Conservation (phyloP, 2,113 vertebrate genomes). For the Takifugu bimaculatus region DNA sequence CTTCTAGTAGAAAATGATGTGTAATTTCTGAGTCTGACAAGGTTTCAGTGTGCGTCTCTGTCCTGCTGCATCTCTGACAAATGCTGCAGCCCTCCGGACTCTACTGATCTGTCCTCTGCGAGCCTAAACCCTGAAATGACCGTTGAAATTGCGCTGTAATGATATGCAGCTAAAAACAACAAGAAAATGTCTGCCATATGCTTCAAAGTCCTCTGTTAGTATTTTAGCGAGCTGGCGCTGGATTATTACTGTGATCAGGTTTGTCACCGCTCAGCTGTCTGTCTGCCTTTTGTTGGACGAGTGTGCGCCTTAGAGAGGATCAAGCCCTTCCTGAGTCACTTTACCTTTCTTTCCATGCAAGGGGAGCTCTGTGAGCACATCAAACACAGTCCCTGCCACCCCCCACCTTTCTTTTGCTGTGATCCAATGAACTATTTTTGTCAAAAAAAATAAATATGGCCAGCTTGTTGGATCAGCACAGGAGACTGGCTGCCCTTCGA, state of each 20-base stretch:
- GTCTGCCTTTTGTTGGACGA: conserved; percentile 64
- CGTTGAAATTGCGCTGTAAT: conserved; percentile 72
- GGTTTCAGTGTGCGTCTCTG: conserved; percentile 20
- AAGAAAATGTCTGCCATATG: conserved; percentile 75
- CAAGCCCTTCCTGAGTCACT: conserved; percentile 61
- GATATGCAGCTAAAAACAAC: conserved; percentile 61
- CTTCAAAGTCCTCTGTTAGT: conserved; percentile 61
- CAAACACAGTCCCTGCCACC: conserved; percentile 37
- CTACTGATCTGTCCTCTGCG: conserved; percentile 20
- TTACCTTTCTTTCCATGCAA: conserved; percentile 57
- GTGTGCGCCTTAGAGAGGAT: conserved; percentile 70
- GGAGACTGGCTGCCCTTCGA: conserved; percentile 46
- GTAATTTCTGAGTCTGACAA: too few relatives aligned
- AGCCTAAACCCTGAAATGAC: conserved; percentile 71
- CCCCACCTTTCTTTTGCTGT: conserved; percentile 27
- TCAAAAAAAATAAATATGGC: conserved; percentile 52
- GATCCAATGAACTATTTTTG: conserved; percentile 65
- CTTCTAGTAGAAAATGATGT: too few relatives aligned
- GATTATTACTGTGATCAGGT: conserved; percentile 66
- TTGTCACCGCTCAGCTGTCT: conserved; percentile 71
- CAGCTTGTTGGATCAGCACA: conserved; percentile 41
- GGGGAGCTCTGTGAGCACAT: conserved; percentile 57
- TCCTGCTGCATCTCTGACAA: conserved; percentile 40
- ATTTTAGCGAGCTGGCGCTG: conserved; percentile 47
- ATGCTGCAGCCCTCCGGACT: conserved; percentile 45